Conservation (phyloP, 92 coral and sea anemone genomes). For the Actinernus sp. region DNA sequence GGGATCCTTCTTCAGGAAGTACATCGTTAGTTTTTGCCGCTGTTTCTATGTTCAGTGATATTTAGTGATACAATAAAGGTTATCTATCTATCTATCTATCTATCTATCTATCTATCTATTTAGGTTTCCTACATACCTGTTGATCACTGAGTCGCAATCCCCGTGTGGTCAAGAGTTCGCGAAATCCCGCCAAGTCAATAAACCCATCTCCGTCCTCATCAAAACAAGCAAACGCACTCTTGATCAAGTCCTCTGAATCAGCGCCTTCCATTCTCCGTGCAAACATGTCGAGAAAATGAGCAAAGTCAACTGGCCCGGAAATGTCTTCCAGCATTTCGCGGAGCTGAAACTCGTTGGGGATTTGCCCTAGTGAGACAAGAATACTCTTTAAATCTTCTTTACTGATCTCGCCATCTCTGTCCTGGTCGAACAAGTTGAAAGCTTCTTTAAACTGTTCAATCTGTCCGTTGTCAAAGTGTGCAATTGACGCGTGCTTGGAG, state of each 20-base stretch:
- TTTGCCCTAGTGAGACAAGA: slow-evolving; percentile 72
- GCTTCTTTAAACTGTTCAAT: slow-evolving; percentile 61
- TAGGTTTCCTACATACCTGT: slow-evolving; percentile 48
- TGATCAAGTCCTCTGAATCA: slow-evolving; percentile 67
- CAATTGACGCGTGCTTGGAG: slow-evolving; percentile 8
- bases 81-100: neutral
- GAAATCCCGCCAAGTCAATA: slow-evolving; percentile 59
- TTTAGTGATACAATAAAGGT: neutral
- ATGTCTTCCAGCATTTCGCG: slow-evolving; percentile 68
- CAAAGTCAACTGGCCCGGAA: slow-evolving; percentile 45
- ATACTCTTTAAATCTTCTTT: slow-evolving; percentile 52
- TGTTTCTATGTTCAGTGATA: neutral
- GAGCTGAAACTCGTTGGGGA: slow-evolving; percentile 57
- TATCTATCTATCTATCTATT: neutral
- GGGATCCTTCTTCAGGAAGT: no score
- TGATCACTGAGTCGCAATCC: slow-evolving; percentile 69
- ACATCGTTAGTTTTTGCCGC: no score
- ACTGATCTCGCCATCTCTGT: slow-evolving; percentile 72
- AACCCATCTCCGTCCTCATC: slow-evolving; percentile 75
- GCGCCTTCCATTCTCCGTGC: slow-evolving; percentile 64
- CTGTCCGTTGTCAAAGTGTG: slow-evolving; percentile 55
- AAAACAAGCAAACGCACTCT: slow-evolving; percentile 73
- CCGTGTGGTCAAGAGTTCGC: slow-evolving; percentile 64
- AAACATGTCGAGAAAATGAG: slow-evolving; percentile 68
- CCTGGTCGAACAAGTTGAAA: slow-evolving; percentile 75